A percentile compares a stretch with the other conserved stretches of the same genome.
Evolutionary conservation across 2,888 invertebrate genomes (phyloP).

Genomic region (Pseudeuparius sepicola): DNA sequence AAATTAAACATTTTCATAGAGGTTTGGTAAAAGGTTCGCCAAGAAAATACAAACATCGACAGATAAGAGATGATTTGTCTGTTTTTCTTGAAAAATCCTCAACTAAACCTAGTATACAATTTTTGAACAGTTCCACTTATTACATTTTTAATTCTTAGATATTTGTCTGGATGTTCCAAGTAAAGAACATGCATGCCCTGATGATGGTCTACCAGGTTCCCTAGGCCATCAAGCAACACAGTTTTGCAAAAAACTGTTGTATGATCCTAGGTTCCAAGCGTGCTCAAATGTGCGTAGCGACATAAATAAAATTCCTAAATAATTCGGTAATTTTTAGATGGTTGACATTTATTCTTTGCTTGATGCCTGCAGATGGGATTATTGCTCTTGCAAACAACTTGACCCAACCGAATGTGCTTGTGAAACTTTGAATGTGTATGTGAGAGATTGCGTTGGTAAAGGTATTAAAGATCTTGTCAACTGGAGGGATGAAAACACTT

Average conservation of each 20-base stretch:
- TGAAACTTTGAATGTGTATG: slow-evolving; percentile 64
- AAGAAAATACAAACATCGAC: too few species aligned
- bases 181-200: slow-evolving; percentile 44
- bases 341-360: slow-evolving; percentile 57
- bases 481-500: slow-evolving; percentile 72
- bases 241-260: slow-evolving; percentile 54
- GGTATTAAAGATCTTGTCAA: slow-evolving; percentile 52
- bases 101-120: too few species aligned
- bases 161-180: slow-evolving; percentile 46
- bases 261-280: slow-evolving; percentile 52
- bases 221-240: slow-evolving; percentile 41
- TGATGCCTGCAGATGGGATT: slow-evolving; percentile 71
- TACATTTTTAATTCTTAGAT: slow-evolving; percentile 44
- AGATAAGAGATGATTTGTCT: too few species aligned
- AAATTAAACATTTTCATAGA: too few species aligned
- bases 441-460: slow-evolving; percentile 62
- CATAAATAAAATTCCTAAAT: too few species aligned
- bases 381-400: slow-evolving; percentile 49
- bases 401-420: slow-evolving; percentile 63
- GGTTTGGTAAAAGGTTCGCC: too few species aligned
- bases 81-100: too few species aligned
- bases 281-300: slow-evolving; percentile 39
- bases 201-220: slow-evolving; percentile 23
- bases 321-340: slow-evolving; percentile 21
- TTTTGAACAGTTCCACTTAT: too few species aligned